A percentile compares a stretch with the other conserved stretches of the same genome.
Evolutionary conservation across 92 coral and sea anemone genomes (phyloP).

Genomic region (Phymanthus crucifer): DNA sequence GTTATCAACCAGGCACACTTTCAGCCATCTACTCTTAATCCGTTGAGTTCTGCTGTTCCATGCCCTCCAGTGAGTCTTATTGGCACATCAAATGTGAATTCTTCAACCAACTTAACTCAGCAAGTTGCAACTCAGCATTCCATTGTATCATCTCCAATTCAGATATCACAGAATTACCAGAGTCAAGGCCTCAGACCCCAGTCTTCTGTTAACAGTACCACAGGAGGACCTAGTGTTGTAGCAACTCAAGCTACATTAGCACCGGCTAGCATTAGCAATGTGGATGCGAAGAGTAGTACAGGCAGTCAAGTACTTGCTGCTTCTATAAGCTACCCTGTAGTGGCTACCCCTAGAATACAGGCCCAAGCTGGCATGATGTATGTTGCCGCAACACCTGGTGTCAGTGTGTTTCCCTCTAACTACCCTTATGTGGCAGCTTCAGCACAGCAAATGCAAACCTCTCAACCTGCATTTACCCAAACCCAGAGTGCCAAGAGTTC

Average conservation of each 20-base stretch:
- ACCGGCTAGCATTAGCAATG: neutral
- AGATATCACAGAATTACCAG: slow-evolving; percentile 21
- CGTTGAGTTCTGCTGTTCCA: slow-evolving; percentile 8
- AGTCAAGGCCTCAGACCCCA: neutral
- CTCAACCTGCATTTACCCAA: slow-evolving; percentile 28
- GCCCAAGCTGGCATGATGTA: slow-evolving; percentile 50
- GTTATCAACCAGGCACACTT: neutral
- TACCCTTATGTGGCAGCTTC: slow-evolving; percentile 30
- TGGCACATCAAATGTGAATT: neutral
- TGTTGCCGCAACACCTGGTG: slow-evolving; percentile 41
- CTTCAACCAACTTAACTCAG: neutral
- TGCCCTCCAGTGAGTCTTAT: neutral
- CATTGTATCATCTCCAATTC: slow-evolving; percentile 8
- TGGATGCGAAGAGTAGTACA: slow-evolving; percentile 6
- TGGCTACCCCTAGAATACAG: slow-evolving; percentile 32
- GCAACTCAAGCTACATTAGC: neutral
- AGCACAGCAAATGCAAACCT: slow-evolving; percentile 19
- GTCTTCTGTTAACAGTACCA: neutral
- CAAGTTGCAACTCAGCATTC: neutral
- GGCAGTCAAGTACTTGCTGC: slow-evolving; percentile 4
- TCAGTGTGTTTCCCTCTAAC: slow-evolving; percentile 19
- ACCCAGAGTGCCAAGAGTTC: slow-evolving; percentile 24
- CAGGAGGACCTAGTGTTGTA: slow-evolving; percentile 14
- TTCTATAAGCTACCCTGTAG: slow-evolving; percentile 14
- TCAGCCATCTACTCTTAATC: slow-evolving; percentile 16